phyloP scores from a whole-genome alignment of 2,797 vertebrate genomes.

The Pangasius djambal region DNA sequence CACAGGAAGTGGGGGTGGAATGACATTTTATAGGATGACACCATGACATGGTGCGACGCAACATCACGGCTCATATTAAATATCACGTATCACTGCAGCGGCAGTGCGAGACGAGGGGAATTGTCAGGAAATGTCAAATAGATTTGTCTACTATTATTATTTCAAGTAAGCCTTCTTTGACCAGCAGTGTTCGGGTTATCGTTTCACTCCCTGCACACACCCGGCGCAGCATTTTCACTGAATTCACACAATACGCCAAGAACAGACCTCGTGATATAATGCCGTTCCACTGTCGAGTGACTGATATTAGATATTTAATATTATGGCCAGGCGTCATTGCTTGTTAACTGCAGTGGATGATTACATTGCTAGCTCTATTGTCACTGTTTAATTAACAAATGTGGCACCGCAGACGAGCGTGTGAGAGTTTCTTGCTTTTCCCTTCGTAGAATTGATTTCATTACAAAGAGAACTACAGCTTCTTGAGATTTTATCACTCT shows the following conservation, averaged over 20 bases:
- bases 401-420: too few relatives aligned
- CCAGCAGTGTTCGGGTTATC: not conserved
- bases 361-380: not conserved
- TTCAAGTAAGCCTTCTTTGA: not conserved
- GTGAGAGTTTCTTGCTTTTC: not conserved
- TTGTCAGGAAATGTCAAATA: not conserved
- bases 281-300: not conserved
- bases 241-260: not conserved
- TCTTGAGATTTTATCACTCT: not conserved
- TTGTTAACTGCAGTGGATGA: not conserved
- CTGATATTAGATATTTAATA: not conserved
- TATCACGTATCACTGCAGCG: not conserved
- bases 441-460: not conserved
- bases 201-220: not conserved
- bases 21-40: not conserved
- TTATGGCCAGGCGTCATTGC: not conserved
- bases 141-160: not conserved
- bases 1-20: not conserved
- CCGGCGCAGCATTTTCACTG: too few relatives aligned
- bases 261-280: not conserved
- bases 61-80: not conserved
- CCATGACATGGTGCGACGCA: not conserved
- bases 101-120: not conserved
- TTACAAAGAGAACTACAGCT: not conserved
- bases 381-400: not conserved